phyloP scores from a whole-genome alignment of 64 coral and sea anemone species.

The Montipora efflorescens region DNA sequence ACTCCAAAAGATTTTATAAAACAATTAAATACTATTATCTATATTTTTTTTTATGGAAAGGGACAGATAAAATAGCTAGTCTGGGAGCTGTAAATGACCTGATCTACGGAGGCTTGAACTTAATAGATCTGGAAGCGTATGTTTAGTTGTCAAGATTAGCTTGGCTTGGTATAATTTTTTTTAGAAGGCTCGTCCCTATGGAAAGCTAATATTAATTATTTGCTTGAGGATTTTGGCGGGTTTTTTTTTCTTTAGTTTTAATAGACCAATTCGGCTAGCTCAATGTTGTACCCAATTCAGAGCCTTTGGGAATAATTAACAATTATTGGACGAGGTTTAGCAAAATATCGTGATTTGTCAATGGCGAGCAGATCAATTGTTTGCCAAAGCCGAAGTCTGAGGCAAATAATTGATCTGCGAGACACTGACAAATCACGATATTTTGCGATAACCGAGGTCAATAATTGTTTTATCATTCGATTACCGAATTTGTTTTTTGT shows the following conservation, averaged over 20 bases:
- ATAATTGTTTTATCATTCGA: too few relatives aligned
- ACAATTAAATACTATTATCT: constrained; percentile 21
- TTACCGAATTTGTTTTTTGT: too few relatives aligned
- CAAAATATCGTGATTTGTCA: too few relatives aligned
- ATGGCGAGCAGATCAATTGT: too few relatives aligned
- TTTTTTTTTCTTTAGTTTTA: not conserved
- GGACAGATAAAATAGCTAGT: not conserved
- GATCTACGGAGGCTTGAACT: not conserved
- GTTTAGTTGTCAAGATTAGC: not conserved
- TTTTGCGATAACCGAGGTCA: too few relatives aligned
- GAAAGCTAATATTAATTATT: not conserved
- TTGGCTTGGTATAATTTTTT: not conserved
- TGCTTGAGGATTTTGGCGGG: not conserved
- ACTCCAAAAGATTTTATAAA: constrained; percentile 11
- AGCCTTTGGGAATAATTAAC: too few relatives aligned
- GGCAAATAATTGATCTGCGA: too few relatives aligned
- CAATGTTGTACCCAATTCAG: too few relatives aligned
- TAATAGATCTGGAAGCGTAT: not conserved
- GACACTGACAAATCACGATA: too few relatives aligned
- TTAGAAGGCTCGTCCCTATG: not conserved
- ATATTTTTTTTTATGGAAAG: not conserved
- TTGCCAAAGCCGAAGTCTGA: too few relatives aligned
- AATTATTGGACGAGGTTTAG: too few relatives aligned
- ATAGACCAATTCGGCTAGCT: too few relatives aligned
- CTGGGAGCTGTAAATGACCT: not conserved